phyloP scores from a whole-genome alignment of 1,140 invertebrate species.

The Listronotus bonariensis region DNA sequence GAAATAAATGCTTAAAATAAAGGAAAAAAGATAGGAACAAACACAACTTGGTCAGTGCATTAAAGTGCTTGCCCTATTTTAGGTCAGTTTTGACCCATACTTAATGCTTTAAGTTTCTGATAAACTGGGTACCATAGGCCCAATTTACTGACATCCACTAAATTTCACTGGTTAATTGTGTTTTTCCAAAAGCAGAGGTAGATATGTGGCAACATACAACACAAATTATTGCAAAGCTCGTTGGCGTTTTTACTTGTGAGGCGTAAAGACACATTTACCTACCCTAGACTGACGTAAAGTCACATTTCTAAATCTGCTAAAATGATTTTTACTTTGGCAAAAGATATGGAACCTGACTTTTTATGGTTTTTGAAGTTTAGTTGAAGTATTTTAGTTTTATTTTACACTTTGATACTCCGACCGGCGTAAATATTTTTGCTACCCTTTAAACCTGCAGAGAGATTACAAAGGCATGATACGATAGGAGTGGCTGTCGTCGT shows the following conservation, averaged over 20 bases:
- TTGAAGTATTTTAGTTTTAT: too few relatives aligned
- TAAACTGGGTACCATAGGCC: background rate
- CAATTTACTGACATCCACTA: conserved; percentile 9
- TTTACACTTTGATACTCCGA: too few relatives aligned
- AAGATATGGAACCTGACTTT: too few relatives aligned
- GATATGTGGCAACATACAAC: conserved; percentile 31
- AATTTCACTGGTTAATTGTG: conserved; percentile 24
- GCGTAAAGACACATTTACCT: background rate
- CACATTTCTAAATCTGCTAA: too few relatives aligned
- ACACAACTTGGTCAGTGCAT: conserved; percentile 40
- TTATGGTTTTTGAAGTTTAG: too few relatives aligned
- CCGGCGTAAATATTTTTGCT: too few relatives aligned
- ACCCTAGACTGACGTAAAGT: too few relatives aligned
- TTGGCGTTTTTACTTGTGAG: conserved; percentile 4
- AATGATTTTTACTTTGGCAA: too few relatives aligned
- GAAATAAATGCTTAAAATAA: conserved; percentile 49
- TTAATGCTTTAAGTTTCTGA: background rate
- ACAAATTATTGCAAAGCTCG: conserved; percentile 31
- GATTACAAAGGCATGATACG: too few relatives aligned
- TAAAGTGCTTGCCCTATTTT: conserved; percentile 16
- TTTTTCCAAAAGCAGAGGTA: conserved; percentile 31
- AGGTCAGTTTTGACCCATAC: conserved; percentile 1
- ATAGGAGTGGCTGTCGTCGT: too few relatives aligned
- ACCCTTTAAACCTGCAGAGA: too few relatives aligned
- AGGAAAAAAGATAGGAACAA: conserved; percentile 31